These are phyloP conservation scores for Mionectes macconnelli DNA, from an alignment of 2,113 vertebrate species.

Conservation along the genomic window DNA sequence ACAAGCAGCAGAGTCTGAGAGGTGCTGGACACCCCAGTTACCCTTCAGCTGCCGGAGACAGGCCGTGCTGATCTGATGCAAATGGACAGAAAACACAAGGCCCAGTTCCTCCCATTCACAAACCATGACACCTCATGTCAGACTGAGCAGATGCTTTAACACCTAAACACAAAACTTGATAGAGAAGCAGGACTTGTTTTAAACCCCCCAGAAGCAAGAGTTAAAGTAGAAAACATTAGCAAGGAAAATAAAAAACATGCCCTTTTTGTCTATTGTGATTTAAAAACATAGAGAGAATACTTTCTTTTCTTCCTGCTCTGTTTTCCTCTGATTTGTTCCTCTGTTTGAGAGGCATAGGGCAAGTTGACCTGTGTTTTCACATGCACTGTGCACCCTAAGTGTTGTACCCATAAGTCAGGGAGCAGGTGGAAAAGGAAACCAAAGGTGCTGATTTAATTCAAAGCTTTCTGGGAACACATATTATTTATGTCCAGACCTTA, in stretches of 20 bases:
- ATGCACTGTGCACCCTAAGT: background rate
- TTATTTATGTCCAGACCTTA: background rate
- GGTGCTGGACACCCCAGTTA: fast-evolving
- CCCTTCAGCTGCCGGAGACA: background rate
- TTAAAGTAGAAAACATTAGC: background rate
- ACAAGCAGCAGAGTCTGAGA: background rate
- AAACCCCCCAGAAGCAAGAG: background rate
- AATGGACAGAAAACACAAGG: background rate
- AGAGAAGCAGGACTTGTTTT: background rate
- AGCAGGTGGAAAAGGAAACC: background rate
- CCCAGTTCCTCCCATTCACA: background rate
- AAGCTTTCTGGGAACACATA: background rate
- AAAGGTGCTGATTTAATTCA: background rate
- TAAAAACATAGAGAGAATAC: background rate
- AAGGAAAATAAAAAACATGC: background rate
- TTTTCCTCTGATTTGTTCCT: too few relatives aligned
- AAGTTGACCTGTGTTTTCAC: background rate
- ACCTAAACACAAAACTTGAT: background rate
- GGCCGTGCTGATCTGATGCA: background rate
- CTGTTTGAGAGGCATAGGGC: too few relatives aligned
- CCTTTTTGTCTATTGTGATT: background rate
- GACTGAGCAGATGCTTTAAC: background rate
- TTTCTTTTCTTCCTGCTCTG: background rate
- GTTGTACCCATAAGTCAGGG: background rate
- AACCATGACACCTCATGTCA: background rate